Conservation (phyloP, 2,113 vertebrate genomes). For the Synchiropus splendidus region DNA sequence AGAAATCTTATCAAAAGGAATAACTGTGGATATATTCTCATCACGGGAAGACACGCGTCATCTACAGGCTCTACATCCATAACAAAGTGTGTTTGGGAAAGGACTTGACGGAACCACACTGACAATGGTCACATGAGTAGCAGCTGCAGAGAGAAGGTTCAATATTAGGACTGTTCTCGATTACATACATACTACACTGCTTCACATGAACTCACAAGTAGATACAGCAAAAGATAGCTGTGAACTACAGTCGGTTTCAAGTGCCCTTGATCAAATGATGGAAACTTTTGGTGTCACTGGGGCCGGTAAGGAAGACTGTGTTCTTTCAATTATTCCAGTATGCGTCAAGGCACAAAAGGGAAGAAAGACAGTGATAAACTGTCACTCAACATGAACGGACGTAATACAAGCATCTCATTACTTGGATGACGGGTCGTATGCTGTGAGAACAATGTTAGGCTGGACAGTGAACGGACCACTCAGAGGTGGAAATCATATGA, state of each 20-base stretch:
- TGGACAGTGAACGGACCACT: conserved; percentile 28
- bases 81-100: too few relatives aligned
- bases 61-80: too few relatives aligned
- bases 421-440: conserved; percentile 15
- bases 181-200: too few relatives aligned
- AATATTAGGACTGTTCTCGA: too few relatives aligned
- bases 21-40: too few relatives aligned
- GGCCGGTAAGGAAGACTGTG: conserved; percentile 13
- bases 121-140: too few relatives aligned
- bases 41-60: too few relatives aligned
- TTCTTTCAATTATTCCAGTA: conserved; percentile 20
- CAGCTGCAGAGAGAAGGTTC: too few relatives aligned
- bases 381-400: conserved; percentile 16
- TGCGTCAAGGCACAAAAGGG: conserved; percentile 16
- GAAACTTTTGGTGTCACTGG: conserved; percentile 6
- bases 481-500: conserved; percentile 4
- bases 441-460: conserved; percentile 18
- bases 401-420: conserved; percentile 9
- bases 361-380: conserved; percentile 9
- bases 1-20: too few relatives aligned
- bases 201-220: too few relatives aligned
- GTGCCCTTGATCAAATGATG: conserved; percentile 1
- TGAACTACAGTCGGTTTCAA: conserved; percentile 5
- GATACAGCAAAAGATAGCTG: conserved; percentile 2
- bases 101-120: too few relatives aligned